These are phyloP conservation scores for Ophion slaviceki DNA, from an alignment of 2,888 invertebrate species.

Conservation along the genomic window DNA sequence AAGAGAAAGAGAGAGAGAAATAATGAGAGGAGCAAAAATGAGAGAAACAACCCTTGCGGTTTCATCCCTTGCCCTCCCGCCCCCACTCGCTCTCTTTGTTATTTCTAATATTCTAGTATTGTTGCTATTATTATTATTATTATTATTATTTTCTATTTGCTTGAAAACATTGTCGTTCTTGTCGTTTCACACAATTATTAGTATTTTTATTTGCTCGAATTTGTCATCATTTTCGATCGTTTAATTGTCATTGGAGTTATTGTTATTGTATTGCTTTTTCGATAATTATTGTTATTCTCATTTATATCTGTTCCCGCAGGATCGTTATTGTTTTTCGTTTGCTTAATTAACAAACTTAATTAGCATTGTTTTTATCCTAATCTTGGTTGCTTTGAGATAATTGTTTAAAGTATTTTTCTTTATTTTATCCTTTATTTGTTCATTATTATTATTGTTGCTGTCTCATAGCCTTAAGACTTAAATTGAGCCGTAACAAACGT, in stretches of 20 bases:
- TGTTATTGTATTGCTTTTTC: neutral
- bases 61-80: conserved; percentile 1
- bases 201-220: neutral
- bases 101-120: neutral
- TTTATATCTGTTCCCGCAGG: neutral
- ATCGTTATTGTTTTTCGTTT: neutral
- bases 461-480: neutral
- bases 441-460: neutral
- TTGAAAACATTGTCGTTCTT: neutral
- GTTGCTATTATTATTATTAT: neutral
- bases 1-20: neutral
- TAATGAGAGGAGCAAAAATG: neutral
- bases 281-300: neutral
- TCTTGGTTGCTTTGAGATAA: no score
- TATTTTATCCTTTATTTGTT: neutral
- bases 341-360: neutral
- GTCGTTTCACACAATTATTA: neutral
- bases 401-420: no score
- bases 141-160: neutral
- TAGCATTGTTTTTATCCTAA: neutral
- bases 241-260: no score
- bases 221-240: no score
- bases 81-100: conserved; percentile 8
- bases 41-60: conserved; percentile 33
- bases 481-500: neutral